These are phyloP conservation scores for Lasioglossum oenotherae DNA, from an alignment of 2,888 invertebrate genomes.

Conservation along the genomic window DNA sequence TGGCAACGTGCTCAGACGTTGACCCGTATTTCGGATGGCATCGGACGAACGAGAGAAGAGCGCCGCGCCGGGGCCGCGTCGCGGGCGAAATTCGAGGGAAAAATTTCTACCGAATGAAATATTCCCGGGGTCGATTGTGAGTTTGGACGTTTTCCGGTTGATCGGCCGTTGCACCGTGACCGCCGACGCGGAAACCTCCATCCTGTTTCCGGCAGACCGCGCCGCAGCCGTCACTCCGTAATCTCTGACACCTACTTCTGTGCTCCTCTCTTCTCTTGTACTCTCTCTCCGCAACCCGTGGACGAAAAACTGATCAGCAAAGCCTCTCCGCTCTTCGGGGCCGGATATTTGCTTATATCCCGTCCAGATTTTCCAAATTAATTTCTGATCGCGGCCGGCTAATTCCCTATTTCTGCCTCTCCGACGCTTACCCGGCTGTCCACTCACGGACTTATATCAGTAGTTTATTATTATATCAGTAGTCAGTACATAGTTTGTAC, in stretches of 20 bases:
- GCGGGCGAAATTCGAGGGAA: constrained; percentile 69
- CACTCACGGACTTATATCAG: not conserved
- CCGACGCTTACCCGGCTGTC: not conserved
- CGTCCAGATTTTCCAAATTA: not conserved
- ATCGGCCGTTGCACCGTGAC: constrained; percentile 78
- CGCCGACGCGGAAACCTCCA: constrained; percentile 77
- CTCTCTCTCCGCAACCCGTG: not conserved
- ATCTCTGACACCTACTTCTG: constrained; percentile 63
- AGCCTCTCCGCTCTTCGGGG: not conserved
- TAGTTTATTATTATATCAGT: too few relatives aligned
- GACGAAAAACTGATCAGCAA: constrained; percentile 60
- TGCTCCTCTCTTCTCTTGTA: not conserved
- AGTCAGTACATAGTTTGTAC: too few relatives aligned
- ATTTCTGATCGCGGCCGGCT: not conserved
- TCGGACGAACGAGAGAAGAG: constrained; percentile 21
- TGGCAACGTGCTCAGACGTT: constrained; percentile 1
- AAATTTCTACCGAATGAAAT: constrained; percentile 78
- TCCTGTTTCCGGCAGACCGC: constrained; percentile 71
- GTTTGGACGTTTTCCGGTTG: constrained; percentile 81
- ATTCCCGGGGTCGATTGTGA: constrained; percentile 77
- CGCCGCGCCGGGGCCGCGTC: not conserved
- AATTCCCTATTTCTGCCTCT: not conserved
- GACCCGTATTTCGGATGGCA: not conserved
- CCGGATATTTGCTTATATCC: constrained; percentile 1
- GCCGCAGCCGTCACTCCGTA: constrained; percentile 63